These are phyloP conservation scores for Magallana ariakensis DNA, from an alignment of 1,140 invertebrate species.

Conservation along the genomic window DNA sequence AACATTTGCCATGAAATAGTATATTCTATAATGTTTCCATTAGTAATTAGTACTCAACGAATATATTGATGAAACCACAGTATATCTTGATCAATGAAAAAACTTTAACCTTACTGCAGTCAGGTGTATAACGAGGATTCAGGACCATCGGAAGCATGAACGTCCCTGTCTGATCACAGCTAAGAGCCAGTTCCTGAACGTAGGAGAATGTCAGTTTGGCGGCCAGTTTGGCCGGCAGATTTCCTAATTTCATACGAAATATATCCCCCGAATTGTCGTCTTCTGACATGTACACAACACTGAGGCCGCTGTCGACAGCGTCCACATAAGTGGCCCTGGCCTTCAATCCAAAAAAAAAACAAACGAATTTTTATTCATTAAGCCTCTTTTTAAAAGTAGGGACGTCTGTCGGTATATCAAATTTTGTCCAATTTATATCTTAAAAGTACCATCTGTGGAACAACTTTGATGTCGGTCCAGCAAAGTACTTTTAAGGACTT, in stretches of 20 bases:
- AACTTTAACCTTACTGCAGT: background rate
- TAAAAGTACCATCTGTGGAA: too few species aligned
- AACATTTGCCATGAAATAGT: too few species aligned
- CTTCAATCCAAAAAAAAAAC: constrained; percentile 47
- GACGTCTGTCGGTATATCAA: too few species aligned
- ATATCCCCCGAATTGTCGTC: constrained; percentile 60
- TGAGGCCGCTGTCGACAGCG: constrained; percentile 83
- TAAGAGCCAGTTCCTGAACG: constrained; percentile 60
- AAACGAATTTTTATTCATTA: too few species aligned
- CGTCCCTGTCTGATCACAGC: constrained; percentile 59
- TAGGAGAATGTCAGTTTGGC: constrained; percentile 58
- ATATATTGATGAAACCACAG: too few species aligned
- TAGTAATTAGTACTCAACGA: too few species aligned
- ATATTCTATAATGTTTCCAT: too few species aligned
- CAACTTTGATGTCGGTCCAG: too few species aligned
- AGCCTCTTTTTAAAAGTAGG: too few species aligned
- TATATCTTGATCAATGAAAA: too few species aligned
- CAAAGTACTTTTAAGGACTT: too few species aligned
- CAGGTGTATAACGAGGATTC: constrained; percentile 65
- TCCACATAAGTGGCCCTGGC: constrained; percentile 84
- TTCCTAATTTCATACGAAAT: constrained; percentile 64
- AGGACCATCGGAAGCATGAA: constrained; percentile 68
- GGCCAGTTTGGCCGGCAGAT: constrained; percentile 60
- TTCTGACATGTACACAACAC: constrained; percentile 79
- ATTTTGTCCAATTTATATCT: too few species aligned